Evolutionary conservation across 2,888 invertebrate genomes (phyloP), one percentile per base, ranked within the genome.

Genomic region (Eledone cirrhosa): DNA sequence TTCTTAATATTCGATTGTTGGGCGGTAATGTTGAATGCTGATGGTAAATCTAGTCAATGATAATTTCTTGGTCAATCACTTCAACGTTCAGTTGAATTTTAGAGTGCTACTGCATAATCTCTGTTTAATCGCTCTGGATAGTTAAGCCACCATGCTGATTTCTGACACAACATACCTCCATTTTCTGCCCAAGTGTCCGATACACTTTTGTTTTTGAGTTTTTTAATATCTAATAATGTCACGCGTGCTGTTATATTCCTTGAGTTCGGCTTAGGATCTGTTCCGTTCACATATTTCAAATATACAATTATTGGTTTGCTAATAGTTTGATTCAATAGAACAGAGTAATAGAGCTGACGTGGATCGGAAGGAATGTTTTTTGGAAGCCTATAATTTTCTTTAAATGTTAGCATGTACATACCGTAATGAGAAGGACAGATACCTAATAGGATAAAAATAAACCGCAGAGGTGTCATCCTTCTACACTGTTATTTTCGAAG

Each of bases 91-190:
- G 19, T n/a, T 27, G 0, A 41, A 41, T 22, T 72, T 33, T 72
- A 4, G 31, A 31, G 4, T 22, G 29, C 22, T 4, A 8, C 31
- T 31, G 33, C 72, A 11, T 41, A n/a, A 0, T 31, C 22, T 22
- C 41, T 72, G 31, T 72, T 41, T 29, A 41, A 2, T 33, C 41
- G 29, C n/a, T 41, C 41, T 31, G 72, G 72, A 14, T 72, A 72
- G 22, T 31, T 31, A n/a, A 41, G 22, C 11, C 41, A 22, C 33
- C 2, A n/a, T n/a, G 41, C 33, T 13, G 72, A n/a, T 41, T 7
- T 29, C 41, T 72, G 72, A 72, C 72, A 72, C 22, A 72, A 19
- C n/a, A 0, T 41, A 16, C 72, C 72, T n/a, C 72, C 72, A 19
- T 11, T 11, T 13, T 72, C n/a, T 19, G 22, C 41, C 72, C 72